Base-by-base conservation (phyloP, 2,888 invertebrate genomes). In the Harpalus rubripes region DNA sequence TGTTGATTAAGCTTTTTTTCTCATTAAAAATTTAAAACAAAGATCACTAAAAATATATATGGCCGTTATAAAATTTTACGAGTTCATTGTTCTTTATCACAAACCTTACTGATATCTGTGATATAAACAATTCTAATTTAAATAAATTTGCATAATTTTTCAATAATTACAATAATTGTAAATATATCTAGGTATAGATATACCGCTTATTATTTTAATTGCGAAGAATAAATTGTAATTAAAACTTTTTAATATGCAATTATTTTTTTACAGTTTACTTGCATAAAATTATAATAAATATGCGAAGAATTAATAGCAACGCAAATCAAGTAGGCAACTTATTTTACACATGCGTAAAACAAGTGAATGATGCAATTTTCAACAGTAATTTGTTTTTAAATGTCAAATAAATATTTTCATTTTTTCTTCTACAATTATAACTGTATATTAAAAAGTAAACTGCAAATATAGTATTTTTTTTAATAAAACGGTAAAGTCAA, bases 221-320 rank as follows among this genome's bases (percentile, higher is more conserved):
- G 32, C 10, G 15, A 26, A 65, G 5, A 26, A 65, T 32, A 65
- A 32, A 65, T 59, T 65, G 65, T 65, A 26, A 63, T 59, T 59
- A 22, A 22, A 22, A 22, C 22, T 22, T 22, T 22, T n/a, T 7
- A 59, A 15, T 15, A 7, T 59, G 59, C 15, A 59, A 59, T n/a
- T 12, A 63, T 63, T 63, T 63, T 22, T 63, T 63, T 63, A n/a
- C n/a, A n/a, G 15, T 59, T 59, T 7, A 59, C 18, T 2, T 59
- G 16, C 59, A 59, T 59, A 26, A 65, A 65, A 65, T 65, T 65
- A 26, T 26, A 65, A 65, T 65, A 65, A 59, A 59, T 59, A 18
- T 59, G 22, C 3, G 59, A 59, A 16, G 16, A 59, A 59, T 59
- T 18, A 5, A 56, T 1, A 12, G 52, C 10, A 8, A 52, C 12